Evolutionary conservation across 2,113 vertebrate species (phyloP).

Genomic region (Pelecanoides urinatrix): DNA sequence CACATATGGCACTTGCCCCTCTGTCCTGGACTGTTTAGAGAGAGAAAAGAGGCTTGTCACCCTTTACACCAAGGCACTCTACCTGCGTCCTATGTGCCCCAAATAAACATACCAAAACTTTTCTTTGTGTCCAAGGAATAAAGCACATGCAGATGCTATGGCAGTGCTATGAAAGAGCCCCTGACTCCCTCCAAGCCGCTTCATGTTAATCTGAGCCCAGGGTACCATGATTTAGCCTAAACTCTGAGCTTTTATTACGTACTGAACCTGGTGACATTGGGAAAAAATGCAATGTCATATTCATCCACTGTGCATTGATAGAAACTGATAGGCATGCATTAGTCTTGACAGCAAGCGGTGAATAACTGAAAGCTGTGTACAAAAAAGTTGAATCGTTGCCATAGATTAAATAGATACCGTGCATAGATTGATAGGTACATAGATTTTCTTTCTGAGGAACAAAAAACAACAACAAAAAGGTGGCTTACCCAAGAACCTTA

Average conservation of each 20-base stretch:
- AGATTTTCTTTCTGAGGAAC: neutral
- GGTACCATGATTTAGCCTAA: neutral
- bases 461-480: conserved; percentile 8
- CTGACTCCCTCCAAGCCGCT: neutral
- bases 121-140: neutral
- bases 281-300: conserved; percentile 45
- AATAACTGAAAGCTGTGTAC: conserved; percentile 6
- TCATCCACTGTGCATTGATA: neutral
- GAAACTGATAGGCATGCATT: conserved; percentile 53
- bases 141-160: neutral
- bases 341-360: conserved; percentile 32
- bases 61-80: neutral
- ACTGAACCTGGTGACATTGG: neutral
- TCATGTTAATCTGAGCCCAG: neutral
- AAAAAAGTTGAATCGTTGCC: conserved; percentile 38
- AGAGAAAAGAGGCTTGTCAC: neutral
- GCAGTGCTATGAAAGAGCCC: neutral
- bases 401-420: conserved; percentile 16
- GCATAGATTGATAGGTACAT: conserved; percentile 28
- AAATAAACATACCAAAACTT: neutral
- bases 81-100: neutral
- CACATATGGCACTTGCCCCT: neutral
- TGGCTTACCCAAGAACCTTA: neutral
- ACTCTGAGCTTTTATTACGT: neutral
- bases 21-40: neutral